Conservation (phyloP, 1,140 invertebrate genomes). For the Fopius arisanus region DNA sequence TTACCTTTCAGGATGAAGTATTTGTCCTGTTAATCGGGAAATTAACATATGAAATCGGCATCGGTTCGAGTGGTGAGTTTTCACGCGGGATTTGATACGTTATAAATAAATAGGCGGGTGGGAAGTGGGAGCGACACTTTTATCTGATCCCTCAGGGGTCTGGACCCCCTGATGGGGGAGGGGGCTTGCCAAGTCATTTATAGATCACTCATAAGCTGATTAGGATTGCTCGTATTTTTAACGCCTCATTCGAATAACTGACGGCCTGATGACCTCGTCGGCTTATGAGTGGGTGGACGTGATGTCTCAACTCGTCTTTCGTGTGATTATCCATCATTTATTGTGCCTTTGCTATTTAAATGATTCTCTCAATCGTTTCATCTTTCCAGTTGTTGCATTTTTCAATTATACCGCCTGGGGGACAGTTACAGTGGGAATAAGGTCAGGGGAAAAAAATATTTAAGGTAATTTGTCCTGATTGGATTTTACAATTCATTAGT, state of each 20-base stretch:
- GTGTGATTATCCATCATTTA: not conserved
- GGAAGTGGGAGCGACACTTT: not conserved
- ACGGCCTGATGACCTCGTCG: not conserved
- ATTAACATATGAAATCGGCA: not conserved
- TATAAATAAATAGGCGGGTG: not conserved
- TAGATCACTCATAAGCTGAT: not conserved
- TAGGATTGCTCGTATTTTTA: not conserved
- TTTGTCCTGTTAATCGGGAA: not conserved
- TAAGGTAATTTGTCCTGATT: no score
- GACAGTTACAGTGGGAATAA: no score
- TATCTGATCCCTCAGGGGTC: not conserved
- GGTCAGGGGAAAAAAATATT: no score
- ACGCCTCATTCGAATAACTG: not conserved
- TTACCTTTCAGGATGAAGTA: not conserved
- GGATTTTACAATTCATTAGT: no score
- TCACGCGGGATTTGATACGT: not conserved
- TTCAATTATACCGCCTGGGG: no score
- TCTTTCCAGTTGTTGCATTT: no score
- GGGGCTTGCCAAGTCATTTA: conserved; percentile 6
- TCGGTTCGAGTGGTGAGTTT: not conserved
- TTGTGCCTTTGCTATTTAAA: no score
- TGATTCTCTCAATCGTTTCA: no score
- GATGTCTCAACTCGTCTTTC: not conserved
- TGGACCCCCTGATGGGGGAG: not conserved
- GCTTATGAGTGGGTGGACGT: not conserved